Evolutionary conservation across 2,113 vertebrate genomes (phyloP), one percentile per base, ranked within the genome.

Genomic region (Pandion haliaetus): DNA sequence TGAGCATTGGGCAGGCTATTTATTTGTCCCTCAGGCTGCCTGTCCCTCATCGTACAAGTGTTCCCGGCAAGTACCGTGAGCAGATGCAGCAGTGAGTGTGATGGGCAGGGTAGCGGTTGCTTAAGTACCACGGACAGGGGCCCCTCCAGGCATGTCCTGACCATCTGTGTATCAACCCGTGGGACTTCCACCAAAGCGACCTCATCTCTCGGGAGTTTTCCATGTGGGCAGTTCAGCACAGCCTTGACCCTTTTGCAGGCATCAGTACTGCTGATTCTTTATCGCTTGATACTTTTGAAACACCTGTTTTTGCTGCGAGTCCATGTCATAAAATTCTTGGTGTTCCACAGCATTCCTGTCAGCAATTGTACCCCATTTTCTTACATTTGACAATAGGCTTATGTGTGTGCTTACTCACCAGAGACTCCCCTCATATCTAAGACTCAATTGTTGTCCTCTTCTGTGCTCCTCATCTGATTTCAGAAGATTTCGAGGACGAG

Each of bases 41-140:
- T 2, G 24, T 82, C 85, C 89, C 78, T 84, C 77, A 17, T 16
- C 28, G 9, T 50, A 9, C 7, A 8, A 28, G 55, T 7, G 15
- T 34, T 40, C 19, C 17, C 0, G 1, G 14, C 8, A 17, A 15
- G 21, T 26, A 5, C 38, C 12, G 26, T 26, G 21, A 44, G 73
- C 34, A 42, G 66, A 28, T 29, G 65, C 40, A 11, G 36, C 12
- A 15, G 84, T 1, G 19, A 40, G 21, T 10, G 16, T 21, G 66
- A 20, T 36, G 42, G 55, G 50, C 21, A 34, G 42, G 26, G 59
- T 20, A 17, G 54, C 65, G 34, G 8, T 42, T 81, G 19, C 31
- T 83, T 71, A 89, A 97, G 95, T 28, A 97, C 95, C 94, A 93
- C 24, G 86, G 97, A 97, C 96, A 97, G 96, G 86, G 94, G 3